A percentile compares a stretch with the other conserved stretches of the same genome.
Evolutionary conservation across 2,888 invertebrate genomes (phyloP).

Genomic region (Eupithecia vulgata): DNA sequence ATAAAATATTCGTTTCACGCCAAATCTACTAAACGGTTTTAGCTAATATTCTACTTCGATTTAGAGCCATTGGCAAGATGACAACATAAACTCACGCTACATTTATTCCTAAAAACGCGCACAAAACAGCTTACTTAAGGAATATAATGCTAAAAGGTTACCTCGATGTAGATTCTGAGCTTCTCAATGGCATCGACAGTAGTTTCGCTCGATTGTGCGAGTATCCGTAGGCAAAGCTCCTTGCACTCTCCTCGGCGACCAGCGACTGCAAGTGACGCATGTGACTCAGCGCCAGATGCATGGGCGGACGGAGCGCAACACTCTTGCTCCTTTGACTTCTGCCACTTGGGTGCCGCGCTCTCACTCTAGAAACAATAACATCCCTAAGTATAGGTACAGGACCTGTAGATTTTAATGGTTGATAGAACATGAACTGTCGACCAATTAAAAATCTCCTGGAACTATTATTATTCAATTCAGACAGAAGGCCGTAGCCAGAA

Average conservation of each 20-base stretch:
- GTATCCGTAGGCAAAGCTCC: conserved; percentile 54
- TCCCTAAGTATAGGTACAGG: conserved; percentile 47
- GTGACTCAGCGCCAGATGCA: neutral
- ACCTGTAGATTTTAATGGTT: neutral
- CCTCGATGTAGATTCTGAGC: conserved; percentile 65
- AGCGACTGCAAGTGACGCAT: neutral
- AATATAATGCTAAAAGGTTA: conserved; percentile 34
- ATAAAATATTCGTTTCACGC: too few relatives aligned
- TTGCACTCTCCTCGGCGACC: conserved; percentile 14
- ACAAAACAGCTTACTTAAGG: too few relatives aligned
- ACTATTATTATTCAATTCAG: too few relatives aligned
- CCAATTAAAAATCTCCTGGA: neutral
- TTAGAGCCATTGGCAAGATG: too few relatives aligned
- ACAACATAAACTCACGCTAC: too few relatives aligned
- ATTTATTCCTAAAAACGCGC: too few relatives aligned
- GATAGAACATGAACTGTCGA: neutral
- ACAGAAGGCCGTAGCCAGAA: too few relatives aligned
- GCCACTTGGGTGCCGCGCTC: conserved; percentile 51
- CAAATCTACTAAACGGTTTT: too few relatives aligned
- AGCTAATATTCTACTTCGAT: too few relatives aligned
- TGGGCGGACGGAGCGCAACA: conserved; percentile 44
- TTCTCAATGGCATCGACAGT: conserved; percentile 67
- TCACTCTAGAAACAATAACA: conserved; percentile 73
- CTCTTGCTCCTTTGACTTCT: conserved; percentile 48
- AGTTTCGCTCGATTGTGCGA: conserved; percentile 63